phyloP scores from a whole-genome alignment of 2,888 invertebrate genomes.

The Orthosia gracilis region DNA sequence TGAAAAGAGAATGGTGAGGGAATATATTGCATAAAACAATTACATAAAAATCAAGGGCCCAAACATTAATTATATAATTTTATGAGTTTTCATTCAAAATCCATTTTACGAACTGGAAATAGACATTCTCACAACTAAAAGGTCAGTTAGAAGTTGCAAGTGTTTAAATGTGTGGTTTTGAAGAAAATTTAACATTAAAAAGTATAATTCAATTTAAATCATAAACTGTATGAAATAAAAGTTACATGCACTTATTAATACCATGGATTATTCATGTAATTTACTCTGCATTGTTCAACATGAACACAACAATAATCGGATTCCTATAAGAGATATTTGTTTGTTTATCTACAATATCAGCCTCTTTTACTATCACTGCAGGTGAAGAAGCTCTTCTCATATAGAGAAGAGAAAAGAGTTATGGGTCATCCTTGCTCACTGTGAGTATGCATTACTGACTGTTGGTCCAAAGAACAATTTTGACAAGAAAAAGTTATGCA shows the following conservation, averaged over 20 bases:
- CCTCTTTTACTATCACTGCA: background rate
- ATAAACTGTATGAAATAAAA: too few relatives aligned
- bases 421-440: too few relatives aligned
- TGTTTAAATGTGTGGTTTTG: too few relatives aligned
- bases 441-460: background rate
- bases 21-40: conserved; percentile 9
- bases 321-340: too few relatives aligned
- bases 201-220: too few relatives aligned
- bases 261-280: background rate
- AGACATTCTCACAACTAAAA: too few relatives aligned
- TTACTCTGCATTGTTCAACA: background rate
- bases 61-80: background rate
- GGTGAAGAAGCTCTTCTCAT: background rate
- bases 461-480: background rate
- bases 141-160: too few relatives aligned
- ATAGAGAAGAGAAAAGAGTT: background rate
- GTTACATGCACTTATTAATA: too few relatives aligned
- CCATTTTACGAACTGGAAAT: too few relatives aligned
- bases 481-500: too few relatives aligned
- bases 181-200: too few relatives aligned
- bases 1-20: conserved; percentile 48
- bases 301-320: background rate
- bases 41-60: background rate
- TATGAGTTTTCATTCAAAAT: too few relatives aligned
- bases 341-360: background rate